These are phyloP conservation scores for Odocoileus virginianus DNA, from an alignment of 2,113 vertebrate species.

Conservation along the genomic window DNA sequence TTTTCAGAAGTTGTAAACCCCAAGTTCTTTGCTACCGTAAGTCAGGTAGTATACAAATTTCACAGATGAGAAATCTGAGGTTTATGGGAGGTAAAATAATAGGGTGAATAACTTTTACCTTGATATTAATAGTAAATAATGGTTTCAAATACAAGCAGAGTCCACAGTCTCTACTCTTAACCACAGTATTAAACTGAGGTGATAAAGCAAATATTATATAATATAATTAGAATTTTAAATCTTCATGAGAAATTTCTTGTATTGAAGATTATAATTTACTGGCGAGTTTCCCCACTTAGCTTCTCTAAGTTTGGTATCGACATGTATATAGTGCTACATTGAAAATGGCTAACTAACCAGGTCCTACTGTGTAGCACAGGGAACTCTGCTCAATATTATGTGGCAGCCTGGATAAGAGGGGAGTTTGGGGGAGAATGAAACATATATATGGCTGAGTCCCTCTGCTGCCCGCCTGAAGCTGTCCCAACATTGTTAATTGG, in stretches of 20 bases:
- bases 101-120: background rate
- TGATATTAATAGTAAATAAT: background rate
- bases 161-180: background rate
- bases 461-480: background rate
- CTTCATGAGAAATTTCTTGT: background rate
- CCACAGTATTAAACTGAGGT: background rate
- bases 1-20: background rate
- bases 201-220: background rate
- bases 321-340: background rate
- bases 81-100: background rate
- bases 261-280: background rate
- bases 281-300: background rate
- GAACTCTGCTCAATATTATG: background rate
- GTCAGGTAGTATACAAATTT: background rate
- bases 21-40: background rate
- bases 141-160: background rate
- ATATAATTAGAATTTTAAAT: background rate
- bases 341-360: background rate
- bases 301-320: background rate
- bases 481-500: background rate
- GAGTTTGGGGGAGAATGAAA: background rate
- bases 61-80: slow-evolving; percentile 30
- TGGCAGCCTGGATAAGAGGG: background rate
- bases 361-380: background rate
- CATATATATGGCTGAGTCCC: background rate